Evolutionary conservation across 1,140 invertebrate genomes (phyloP).

Genomic region (Contarinia nasturtii): DNA sequence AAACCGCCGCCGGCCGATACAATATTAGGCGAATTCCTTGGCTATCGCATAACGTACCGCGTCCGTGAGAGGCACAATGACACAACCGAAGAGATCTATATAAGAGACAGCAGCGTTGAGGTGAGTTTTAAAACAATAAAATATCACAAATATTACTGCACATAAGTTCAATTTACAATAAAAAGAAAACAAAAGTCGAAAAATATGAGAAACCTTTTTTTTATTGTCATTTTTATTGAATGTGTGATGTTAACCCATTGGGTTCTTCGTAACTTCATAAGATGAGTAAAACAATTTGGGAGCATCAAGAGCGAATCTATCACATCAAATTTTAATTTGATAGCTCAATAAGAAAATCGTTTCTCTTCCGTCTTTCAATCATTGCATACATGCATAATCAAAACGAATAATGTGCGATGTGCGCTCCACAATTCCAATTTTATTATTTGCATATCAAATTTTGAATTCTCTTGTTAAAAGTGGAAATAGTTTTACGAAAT

Average conservation of each 20-base stretch:
- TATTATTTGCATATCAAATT: too few species aligned
- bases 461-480: too few species aligned
- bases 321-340: conserved; percentile 1
- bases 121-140: conserved; percentile 22
- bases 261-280: too few species aligned
- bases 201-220: too few species aligned
- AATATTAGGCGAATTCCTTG: conserved; percentile 60
- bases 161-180: too few species aligned
- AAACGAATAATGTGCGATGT: neutral
- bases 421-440: too few species aligned
- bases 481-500: too few species aligned
- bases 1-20: conserved; percentile 42
- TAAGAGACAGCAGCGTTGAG: conserved; percentile 41
- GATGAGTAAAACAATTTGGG: neutral
- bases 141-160: neutral
- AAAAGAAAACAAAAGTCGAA: neutral
- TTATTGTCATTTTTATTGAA: too few species aligned
- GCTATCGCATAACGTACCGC: conserved; percentile 48
- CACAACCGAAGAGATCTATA: conserved; percentile 43
- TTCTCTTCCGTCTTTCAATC: neutral
- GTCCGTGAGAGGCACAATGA: conserved; percentile 35
- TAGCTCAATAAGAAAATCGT: neutral
- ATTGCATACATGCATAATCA: neutral
- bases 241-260: too few species aligned
- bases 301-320: neutral